These are phyloP conservation scores for Epinotia nisella DNA, from an alignment of 2,888 invertebrate genomes.

Conservation along the genomic window DNA sequence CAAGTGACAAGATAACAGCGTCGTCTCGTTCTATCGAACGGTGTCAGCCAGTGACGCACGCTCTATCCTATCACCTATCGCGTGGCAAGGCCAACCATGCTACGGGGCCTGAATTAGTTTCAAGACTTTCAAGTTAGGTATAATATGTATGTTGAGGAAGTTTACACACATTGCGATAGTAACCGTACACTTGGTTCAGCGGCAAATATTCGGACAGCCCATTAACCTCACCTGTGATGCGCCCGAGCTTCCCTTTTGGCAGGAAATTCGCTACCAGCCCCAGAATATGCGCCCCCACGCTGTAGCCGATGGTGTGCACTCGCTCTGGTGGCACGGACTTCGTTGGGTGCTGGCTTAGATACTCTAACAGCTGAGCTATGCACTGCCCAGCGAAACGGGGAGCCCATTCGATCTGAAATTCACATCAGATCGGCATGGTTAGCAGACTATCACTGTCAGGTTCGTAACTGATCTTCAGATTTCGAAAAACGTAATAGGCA, in stretches of 20 bases:
- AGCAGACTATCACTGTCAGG: no score
- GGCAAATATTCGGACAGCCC: not conserved
- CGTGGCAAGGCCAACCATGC: no score
- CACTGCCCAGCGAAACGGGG: constrained; percentile 88
- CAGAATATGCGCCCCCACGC: constrained; percentile 94
- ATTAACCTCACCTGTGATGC: constrained; percentile 88
- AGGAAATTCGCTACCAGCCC: constrained; percentile 92
- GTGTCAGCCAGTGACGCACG: no score
- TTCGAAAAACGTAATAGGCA: not conserved
- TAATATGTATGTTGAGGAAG: no score
- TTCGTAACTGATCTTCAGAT: not conserved
- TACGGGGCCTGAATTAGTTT: no score
- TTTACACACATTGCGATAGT: no score
- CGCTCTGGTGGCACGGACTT: constrained; percentile 90
- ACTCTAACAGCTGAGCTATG: constrained; percentile 92
- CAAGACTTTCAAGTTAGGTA: no score
- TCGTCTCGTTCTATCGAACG: no score
- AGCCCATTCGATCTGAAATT: constrained; percentile 84
- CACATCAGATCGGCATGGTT: not conserved
- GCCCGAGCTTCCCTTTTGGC: constrained; percentile 90
- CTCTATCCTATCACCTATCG: no score
- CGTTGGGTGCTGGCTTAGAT: constrained; percentile 89
- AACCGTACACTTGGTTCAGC: not conserved
- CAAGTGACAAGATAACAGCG: no score
- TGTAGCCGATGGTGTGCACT: constrained; percentile 93